Base-by-base conservation (phyloP, 1,140 invertebrate species). In the Drosophila hydei region DNA sequence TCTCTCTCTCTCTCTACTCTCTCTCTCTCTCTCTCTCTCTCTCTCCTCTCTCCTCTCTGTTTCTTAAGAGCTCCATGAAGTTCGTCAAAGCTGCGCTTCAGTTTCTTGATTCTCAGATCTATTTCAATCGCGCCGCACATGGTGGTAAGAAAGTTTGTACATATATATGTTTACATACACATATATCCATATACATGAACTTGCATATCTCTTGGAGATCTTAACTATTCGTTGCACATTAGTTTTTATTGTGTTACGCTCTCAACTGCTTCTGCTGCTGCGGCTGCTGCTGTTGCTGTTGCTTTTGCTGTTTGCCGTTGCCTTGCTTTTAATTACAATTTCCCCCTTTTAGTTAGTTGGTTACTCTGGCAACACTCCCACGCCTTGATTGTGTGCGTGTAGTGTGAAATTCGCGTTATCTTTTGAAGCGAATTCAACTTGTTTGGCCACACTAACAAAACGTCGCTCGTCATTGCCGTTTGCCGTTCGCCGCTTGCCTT, bases 311-410 rank as follows among this genome's bases (percentile, higher is more conserved):
- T 52, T 38, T n/a, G n/a, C n/a, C n/a, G 43, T 38, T 65, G 68
- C 55, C 65, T 75, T 48, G 61, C 60, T 75, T 84, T 84, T 84
- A 84, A 83, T 84, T 83, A 79, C 56, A 67, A 27, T 36, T 71
- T 42, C 23, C 51, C 25, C 61, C 75, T 54, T 43, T 72, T 33
- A 33, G 30, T 33, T 33, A 33, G 58, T 45, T 48, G 8, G 21
- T 48, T 40, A 12, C 50, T 67, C 52, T 76, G 77, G 75, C 81
- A 83, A 83, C 75, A 64, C 67, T 83, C 79, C 79, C 79, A 84
- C 79, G 79, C 75, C 62, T 81, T 76, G 61, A 45, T 51, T 65
- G 23, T 47, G 54, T 67, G 47, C 14, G 47, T 50, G 23, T 50
- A n/a, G 14, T 50, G 52, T 67, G 54, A 59, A 58, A 40, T 48